Base-by-base conservation (phyloP, 2,113 vertebrate genomes). In the Lophochroa leadbeateri region DNA sequence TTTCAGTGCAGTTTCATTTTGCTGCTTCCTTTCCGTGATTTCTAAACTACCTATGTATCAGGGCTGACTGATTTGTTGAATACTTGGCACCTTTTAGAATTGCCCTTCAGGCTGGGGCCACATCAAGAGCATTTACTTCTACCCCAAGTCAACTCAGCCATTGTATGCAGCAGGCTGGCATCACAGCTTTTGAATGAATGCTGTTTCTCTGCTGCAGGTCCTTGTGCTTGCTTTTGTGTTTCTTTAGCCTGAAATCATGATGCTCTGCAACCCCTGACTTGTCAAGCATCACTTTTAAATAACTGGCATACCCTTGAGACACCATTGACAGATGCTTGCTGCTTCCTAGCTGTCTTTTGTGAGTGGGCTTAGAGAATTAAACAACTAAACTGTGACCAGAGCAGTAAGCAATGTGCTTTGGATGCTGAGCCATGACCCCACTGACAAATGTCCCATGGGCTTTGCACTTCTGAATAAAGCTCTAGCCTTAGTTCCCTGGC, bases 211-310 rank as follows among this genome's bases (percentile, higher is more conserved):
- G 60, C 58, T 71, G 76, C 76, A 75, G 82, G 79, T 80, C 50
- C 68, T 87, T 88, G 76, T 90, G 79, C 79, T 85, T 57, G 76
- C 55, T 81, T 90, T 90, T 86, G n/a, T 74, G 71, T 55, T 92
- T 35, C 64, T 74, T 74, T 57, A 71, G 69, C 43, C 47, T 67
- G 60, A 63, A 63, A 8, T 64, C 9, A 3, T 33, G 46, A 43
- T 53, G 63, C 55, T 81, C 49, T 83, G 49, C 64, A 74, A 37
- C 27, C 53, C 49, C 53, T 69, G 63, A 17, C 50, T 71, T 83
- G 67, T 82, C 79, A 94, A 60, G 28, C 16, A 31, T 78, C 50
- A 63, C 71, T 92, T 90, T 71, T 47, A 86, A 90, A 81, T 55
- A 35, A 63, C 46, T 58, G 19, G 16, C 43, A 18, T 74, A 43